Evolutionary conservation across 1,140 invertebrate species (phyloP).

Genomic region (Trachymyrmex septentrionalis): DNA sequence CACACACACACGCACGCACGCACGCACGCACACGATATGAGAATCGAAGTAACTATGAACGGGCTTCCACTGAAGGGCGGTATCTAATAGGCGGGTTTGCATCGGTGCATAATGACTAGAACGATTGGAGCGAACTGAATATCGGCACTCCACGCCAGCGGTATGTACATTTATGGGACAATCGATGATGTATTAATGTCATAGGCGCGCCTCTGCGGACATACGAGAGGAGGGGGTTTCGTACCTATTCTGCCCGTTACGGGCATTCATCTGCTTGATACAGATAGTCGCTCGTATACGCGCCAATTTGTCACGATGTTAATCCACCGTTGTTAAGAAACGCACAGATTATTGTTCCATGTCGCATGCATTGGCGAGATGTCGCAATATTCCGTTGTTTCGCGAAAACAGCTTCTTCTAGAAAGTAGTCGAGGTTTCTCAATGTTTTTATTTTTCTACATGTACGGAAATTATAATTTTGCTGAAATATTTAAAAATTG

Average conservation of each 20-base stretch:
- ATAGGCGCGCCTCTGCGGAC: conserved; percentile 58
- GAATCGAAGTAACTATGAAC: conserved; percentile 47
- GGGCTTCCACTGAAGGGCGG: conserved; percentile 10
- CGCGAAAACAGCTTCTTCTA: neutral
- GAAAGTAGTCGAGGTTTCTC: neutral
- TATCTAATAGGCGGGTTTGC: conserved; percentile 69
- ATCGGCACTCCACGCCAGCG: conserved; percentile 64
- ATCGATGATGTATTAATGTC: conserved; percentile 80
- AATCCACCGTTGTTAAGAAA: conserved; percentile 54
- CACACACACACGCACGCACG: too few species aligned
- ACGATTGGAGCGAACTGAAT: conserved; percentile 72
- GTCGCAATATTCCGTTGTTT: neutral
- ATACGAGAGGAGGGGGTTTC: conserved; percentile 35
- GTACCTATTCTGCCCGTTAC: conserved; percentile 55
- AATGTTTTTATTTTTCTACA: neutral
- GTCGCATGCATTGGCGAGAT: neutral
- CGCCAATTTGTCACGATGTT: conserved; percentile 54
- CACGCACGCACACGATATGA: neutral
- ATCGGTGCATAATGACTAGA: conserved; percentile 72
- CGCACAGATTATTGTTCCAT: conserved; percentile 16
- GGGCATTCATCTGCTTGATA: conserved; percentile 50
- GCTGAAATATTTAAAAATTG: too few species aligned
- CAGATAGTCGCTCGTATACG: conserved; percentile 44
- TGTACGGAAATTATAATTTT: too few species aligned
- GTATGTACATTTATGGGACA: conserved; percentile 72